Evolutionary conservation across 1,140 invertebrate species (phyloP), one percentile per base, ranked within the genome.

Genomic region (Samia ricini): DNA sequence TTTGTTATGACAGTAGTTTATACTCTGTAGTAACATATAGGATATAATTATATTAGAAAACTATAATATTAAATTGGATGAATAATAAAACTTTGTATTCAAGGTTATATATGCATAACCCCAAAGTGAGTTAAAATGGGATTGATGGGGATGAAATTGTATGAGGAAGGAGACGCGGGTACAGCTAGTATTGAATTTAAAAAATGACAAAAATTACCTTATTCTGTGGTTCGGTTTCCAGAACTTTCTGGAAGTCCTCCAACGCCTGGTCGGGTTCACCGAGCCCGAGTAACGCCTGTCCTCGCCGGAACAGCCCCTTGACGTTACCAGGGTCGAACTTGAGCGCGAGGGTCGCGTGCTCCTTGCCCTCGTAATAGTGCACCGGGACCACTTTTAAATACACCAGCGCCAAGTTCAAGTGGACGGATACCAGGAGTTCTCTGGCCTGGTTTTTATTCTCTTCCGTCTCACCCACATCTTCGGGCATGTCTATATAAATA

Each of bases 241-340:
- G 54, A 12, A 98, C 94, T 62, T 92, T 91, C 69, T 95, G 86
- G 83, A 99, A 99, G 77, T 98, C 95, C 64, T 92, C 83, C 10
- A 95, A 91, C 0, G 98, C 98, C 33, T 92, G 78, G 57, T 97
- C 93, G 2, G 95, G 94, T 55, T 99, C 97, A 49, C 94, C 94
- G 4, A 97, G 79, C 0, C 91, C 93, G 33, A 98, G 77, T 63
- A 95, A 91, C 0, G 97, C 97, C 91, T 96, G 94, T 0, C 97
- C 98, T 69, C 96, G 91, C 74, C 98, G 93, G 79, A 98, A 99
- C 0, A 97, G 88, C 0, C 95, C 98, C 88, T 99, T 99, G 4
- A 96, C 95, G 90, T 97, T 99, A 7, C 94, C 92, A 0, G 92
- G 81, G 79, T 98, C 95, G 5, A 97, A 70, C 54, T 94, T 93